Evolutionary conservation across 2,797 vertebrate genomes (phyloP).

Genomic region (Botia almorhae): DNA sequence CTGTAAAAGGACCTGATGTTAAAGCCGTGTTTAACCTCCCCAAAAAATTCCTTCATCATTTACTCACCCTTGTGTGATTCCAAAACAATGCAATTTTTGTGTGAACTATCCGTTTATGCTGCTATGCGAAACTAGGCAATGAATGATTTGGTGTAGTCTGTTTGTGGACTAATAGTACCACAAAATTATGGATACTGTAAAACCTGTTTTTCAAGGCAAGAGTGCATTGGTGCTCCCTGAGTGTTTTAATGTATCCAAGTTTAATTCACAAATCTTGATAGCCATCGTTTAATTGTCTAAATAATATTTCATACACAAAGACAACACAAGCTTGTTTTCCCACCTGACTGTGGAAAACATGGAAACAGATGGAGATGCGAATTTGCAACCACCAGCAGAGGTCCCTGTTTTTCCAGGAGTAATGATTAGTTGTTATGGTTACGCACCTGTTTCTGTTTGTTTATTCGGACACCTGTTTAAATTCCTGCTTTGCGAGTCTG

Average conservation of each 20-base stretch:
- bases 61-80: too few relatives aligned
- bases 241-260: not conserved
- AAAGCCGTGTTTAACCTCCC: too few relatives aligned
- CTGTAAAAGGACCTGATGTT: too few relatives aligned
- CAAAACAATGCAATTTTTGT: too few relatives aligned
- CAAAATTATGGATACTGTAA: too few relatives aligned
- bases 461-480: slow-evolving; percentile 4
- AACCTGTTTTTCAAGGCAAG: too few relatives aligned
- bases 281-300: not conserved
- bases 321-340: not conserved
- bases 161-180: too few relatives aligned
- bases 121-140: too few relatives aligned
- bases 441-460: slow-evolving; percentile 11
- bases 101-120: too few relatives aligned
- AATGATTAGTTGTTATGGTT: slow-evolving; percentile 24
- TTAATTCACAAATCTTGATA: not conserved
- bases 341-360: not conserved
- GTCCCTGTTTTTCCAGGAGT: slow-evolving; percentile 20
- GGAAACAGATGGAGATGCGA: not conserved
- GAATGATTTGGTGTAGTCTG: too few relatives aligned
- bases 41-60: too few relatives aligned
- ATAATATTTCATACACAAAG: not conserved
- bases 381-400: slow-evolving; percentile 29
- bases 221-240: too few relatives aligned
- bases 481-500: not conserved